Conservation (phyloP, 53 echinoderm and acorn worm genomes). For the Apostichopus leukothele region DNA sequence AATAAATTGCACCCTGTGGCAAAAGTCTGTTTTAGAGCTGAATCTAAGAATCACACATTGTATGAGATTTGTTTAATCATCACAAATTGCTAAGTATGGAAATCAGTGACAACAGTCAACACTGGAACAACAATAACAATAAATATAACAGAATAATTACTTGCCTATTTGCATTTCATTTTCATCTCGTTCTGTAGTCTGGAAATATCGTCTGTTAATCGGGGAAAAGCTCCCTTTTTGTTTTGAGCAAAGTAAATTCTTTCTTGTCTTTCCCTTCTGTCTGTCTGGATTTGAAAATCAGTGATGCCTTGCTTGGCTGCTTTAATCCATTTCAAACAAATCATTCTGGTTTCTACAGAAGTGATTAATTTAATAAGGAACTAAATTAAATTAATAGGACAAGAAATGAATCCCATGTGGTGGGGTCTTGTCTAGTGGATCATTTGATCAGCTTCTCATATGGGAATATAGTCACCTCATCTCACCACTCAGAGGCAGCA, state of each 20-base stretch:
- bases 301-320: neutral
- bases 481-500: neutral
- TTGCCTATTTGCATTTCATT: too few relatives aligned
- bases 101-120: neutral
- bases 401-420: slow-evolving; percentile 37
- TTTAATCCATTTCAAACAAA: neutral
- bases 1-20: neutral
- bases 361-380: slow-evolving; percentile 34
- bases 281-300: too few relatives aligned
- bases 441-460: slow-evolving; percentile 9
- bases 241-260: too few relatives aligned
- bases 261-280: too few relatives aligned
- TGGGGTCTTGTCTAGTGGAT: neutral
- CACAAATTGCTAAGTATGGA: neutral
- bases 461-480: slow-evolving; percentile 10
- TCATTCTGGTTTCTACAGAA: neutral
- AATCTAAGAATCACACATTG: neutral
- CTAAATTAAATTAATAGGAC: slow-evolving; percentile 43
- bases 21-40: neutral
- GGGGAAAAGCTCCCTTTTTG: too few relatives aligned
- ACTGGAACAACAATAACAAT: neutral
- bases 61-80: neutral
- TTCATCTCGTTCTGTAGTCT: too few relatives aligned
- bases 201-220: too few relatives aligned
- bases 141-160: too few relatives aligned